Conservation (phyloP, 2,113 vertebrate genomes). For the Diphyllodes magnificus region DNA sequence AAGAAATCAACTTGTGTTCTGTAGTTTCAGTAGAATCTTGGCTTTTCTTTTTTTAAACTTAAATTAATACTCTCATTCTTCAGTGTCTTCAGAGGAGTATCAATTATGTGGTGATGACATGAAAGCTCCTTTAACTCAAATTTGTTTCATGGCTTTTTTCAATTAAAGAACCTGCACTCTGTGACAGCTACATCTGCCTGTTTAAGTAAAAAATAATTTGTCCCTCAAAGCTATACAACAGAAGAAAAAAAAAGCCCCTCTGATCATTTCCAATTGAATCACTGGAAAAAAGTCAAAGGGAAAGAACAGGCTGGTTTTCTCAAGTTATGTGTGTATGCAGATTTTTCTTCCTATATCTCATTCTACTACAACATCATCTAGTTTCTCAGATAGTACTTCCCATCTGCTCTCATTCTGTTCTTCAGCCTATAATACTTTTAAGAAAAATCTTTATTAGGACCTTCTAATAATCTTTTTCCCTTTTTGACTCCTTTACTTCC, state of each 20-base stretch:
- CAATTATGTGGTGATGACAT: neutral
- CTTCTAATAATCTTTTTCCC: neutral
- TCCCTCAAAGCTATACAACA: neutral
- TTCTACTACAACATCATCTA: neutral
- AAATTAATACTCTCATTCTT: neutral
- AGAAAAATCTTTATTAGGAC: neutral
- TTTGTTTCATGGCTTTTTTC: neutral
- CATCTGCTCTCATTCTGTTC: neutral
- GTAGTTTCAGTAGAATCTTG: neutral
- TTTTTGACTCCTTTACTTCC: neutral
- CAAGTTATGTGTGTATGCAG: neutral
- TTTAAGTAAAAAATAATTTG: slow-evolving; percentile 21
- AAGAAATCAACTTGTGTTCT: neutral
- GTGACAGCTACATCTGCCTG: neutral
- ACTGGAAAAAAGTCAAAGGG: neutral
- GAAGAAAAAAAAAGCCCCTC: neutral
- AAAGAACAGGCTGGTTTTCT: neutral
- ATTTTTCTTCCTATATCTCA: neutral
- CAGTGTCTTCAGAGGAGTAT: neutral
- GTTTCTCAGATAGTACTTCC: neutral
- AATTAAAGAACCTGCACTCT: neutral
- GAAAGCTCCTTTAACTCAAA: neutral
- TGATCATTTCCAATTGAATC: neutral
- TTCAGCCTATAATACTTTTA: neutral
- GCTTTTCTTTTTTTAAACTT: neutral